Evolutionary conservation across 2,888 invertebrate genomes (phyloP), one percentile per base, ranked within the genome.

Genomic region (Drosophila macrothrix): DNA sequence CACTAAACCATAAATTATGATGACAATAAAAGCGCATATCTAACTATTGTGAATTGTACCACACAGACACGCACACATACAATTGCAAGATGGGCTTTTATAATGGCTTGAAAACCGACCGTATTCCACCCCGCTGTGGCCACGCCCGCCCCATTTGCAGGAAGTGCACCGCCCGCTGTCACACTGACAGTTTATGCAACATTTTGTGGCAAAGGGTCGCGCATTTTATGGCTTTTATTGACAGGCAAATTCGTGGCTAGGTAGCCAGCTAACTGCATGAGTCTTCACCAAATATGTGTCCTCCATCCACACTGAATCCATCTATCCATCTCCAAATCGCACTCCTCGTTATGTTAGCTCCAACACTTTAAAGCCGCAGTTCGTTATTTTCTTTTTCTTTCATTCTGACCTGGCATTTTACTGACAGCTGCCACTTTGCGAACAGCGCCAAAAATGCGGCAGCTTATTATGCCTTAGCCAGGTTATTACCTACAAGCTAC

Each of bases 1-100:
- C 82, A 79, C 71, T 80, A 82, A 83, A 78, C 82, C 78, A 83
- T 82, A 82, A 82, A 80, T 82, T 82, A 80, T 83, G 83, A 80
- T 76, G 83, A 82, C 81, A 82, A 82, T 82, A 82, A 82, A 82
- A 80, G 65, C 72, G 77, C 76, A 77, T 79, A 77, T 82, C 80
- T 80, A 80, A 82, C 83, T 75, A 73, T 82, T 77, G 73, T 74
- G 80, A 79, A 82, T 79, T 74, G 67, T 79, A 9, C 59, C 31
- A 46, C 49, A 54, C 41, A 49, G 56, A 16, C 55, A n/a, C 25
- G 55, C 35, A 62, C 59, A 54, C 25, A 43, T 41, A 62, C 68
- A 66, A 61, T 52, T 52, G 65, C 66, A 65, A 76, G 56, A 73
- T 80, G 80, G 66, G 70, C 70, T 67, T 74, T 74, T 77, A 56